phyloP scores from a whole-genome alignment of 1,140 invertebrate species.

The Camponotus vicinus region DNA sequence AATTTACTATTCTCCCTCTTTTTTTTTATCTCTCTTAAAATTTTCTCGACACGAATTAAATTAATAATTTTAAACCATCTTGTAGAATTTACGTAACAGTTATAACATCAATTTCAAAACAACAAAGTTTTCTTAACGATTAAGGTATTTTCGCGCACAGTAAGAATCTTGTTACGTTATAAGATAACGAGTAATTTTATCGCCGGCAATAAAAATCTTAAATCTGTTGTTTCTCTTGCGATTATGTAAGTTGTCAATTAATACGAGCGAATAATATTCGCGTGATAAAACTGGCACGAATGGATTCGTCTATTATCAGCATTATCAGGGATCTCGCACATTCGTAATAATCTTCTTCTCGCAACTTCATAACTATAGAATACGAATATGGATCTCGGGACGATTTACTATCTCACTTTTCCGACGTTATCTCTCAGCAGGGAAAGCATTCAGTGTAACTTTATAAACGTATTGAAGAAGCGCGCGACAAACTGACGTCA shows the following conservation, averaged over 20 bases:
- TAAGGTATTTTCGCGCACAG: background rate
- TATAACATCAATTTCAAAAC: background rate
- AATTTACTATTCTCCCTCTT: background rate
- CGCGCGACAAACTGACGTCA: constrained; percentile 24
- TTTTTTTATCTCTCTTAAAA: background rate
- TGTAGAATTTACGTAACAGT: background rate
- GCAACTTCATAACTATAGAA: background rate
- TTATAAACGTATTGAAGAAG: background rate
- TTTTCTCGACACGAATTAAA: background rate
- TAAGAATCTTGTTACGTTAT: background rate
- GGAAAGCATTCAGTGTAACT: background rate
- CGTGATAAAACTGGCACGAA: background rate
- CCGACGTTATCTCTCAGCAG: background rate
- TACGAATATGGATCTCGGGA: background rate
- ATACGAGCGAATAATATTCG: constrained; percentile 1
- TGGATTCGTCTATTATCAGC: background rate
- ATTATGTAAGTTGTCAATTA: constrained; percentile 15
- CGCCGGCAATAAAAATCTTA: background rate
- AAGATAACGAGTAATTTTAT: background rate
- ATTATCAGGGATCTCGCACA: background rate
- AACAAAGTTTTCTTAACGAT: constrained; percentile 27
- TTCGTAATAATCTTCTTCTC: background rate
- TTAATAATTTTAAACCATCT: constrained; percentile 8
- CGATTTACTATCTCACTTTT: background rate
- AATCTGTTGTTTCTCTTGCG: background rate